A percentile compares a stretch with the other conserved stretches of the same genome.
These are phyloP conservation scores for Gallinago stenura DNA, from an alignment of 2,797 vertebrate species.

Conservation along the genomic window DNA sequence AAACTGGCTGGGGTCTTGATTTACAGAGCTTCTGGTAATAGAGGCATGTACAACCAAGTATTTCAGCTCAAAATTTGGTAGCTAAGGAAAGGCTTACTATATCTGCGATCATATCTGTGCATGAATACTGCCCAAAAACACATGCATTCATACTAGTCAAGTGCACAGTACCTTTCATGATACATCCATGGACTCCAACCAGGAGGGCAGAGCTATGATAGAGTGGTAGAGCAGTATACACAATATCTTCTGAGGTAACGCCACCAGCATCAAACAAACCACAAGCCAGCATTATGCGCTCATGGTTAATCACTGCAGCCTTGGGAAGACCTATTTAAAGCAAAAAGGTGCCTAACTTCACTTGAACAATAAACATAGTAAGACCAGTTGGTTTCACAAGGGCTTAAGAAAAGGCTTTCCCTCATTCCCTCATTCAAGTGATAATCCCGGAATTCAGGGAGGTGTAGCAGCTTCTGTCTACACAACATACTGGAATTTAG, in stretches of 20 bases:
- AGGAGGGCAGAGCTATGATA: conserved; percentile 89
- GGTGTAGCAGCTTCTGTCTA: background rate
- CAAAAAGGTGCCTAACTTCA: background rate
- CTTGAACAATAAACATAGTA: background rate
- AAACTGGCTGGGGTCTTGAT: background rate
- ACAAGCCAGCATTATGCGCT: conserved; percentile 76
- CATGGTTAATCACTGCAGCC: conserved; percentile 86
- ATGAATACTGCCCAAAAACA: background rate
- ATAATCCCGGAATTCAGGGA: background rate
- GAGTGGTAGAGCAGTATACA: conserved; percentile 87
- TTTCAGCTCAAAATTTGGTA: background rate
- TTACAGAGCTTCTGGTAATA: background rate
- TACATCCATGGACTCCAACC: conserved; percentile 84
- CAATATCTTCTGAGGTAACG: conserved; percentile 75
- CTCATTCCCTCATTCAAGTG: background rate
- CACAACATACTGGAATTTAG: background rate
- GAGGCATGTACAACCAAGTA: background rate
- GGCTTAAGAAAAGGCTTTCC: background rate
- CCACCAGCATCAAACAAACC: conserved; percentile 62
- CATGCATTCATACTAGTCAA: background rate
- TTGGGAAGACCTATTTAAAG: conserved; percentile 88
- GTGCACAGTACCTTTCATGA: conserved; percentile 78
- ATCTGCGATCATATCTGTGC: too few relatives aligned
- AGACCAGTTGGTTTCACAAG: background rate
- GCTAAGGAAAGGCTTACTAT: background rate